Base-by-base conservation (phyloP, 1,140 invertebrate species). In the Nymphalis io region DNA sequence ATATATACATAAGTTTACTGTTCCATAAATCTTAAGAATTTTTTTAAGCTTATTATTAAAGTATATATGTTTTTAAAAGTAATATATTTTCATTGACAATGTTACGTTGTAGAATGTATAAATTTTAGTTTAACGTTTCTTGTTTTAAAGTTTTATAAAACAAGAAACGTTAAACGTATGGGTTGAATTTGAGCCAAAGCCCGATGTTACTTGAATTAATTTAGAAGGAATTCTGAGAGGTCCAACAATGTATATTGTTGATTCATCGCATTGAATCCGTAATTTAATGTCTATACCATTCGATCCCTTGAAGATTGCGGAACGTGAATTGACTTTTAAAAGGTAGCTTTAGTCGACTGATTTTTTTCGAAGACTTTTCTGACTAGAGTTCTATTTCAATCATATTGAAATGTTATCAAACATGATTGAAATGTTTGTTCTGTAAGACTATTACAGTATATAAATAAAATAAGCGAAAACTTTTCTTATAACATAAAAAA, bases 221-320 rank as follows among this genome's bases (percentile, higher is more conserved):
- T 46, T 65, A 51, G 27, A 10, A 38, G 51, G 60, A 69, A 62
- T 69, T 61, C 67, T 51, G 23, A 46, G 67, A 44, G 21, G 48
- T 12, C 59, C 40, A 69, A 69, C 67, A 69, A 69, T 69, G 40
- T 42, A 39, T 39, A 61, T 68, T 69, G 67, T 69, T 69, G 60
- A 69, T 62, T 61, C 67, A 69, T 69, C 60, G 62, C 21, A 57
- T 68, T 69, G 59, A 64, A 65, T 59, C 44, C 42, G 51, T 61
- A 65, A 75, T 68, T 71, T 59, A 63, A 60, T 46, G 53, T 60
- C 20, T 57, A 63, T 60, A 46, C 58, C 53, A 27, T 20, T 33
- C 20, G 60, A 69, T 57, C 60, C 51, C 39, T 68, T 20, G 18
- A 61, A 62, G 59, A 69, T 68, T 55, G 51, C 23, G 60, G 39